Conservation (phyloP, 2,888 invertebrate genomes). For the Drosophila macrospina region DNA sequence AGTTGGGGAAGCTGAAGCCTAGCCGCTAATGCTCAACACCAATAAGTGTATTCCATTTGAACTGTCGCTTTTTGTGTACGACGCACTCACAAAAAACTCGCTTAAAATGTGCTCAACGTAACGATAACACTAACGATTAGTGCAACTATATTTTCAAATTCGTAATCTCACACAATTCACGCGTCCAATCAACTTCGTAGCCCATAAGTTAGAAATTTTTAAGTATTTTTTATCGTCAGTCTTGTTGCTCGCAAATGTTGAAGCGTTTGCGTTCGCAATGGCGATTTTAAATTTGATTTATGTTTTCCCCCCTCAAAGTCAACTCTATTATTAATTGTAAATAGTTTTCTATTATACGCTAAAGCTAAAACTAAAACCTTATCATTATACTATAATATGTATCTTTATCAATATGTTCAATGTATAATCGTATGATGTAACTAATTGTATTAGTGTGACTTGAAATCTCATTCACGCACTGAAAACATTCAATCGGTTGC, state of each 20-base stretch:
- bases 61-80: slow-evolving; percentile 29
- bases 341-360: slow-evolving; percentile 53
- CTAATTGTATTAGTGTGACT: slow-evolving; percentile 70
- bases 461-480: slow-evolving; percentile 68
- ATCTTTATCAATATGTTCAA: slow-evolving; percentile 44
- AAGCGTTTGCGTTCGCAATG: slow-evolving; percentile 56
- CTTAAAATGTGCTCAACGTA: slow-evolving; percentile 40
- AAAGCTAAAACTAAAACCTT: slow-evolving; percentile 4
- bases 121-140: slow-evolving; percentile 14
- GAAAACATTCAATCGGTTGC: slow-evolving; percentile 23
- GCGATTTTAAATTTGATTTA: slow-evolving; percentile 37
- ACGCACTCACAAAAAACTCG: slow-evolving; percentile 27
- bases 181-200: slow-evolving; percentile 58
- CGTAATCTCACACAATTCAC: slow-evolving; percentile 45
- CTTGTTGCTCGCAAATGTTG: slow-evolving; percentile 58
- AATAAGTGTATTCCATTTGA: slow-evolving; percentile 69
- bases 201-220: slow-evolving; percentile 49
- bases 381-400: slow-evolving; percentile 19
- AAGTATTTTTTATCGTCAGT: slow-evolving; percentile 40
- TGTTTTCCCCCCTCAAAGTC: slow-evolving; percentile 33
- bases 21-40: slow-evolving; percentile 20
- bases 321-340: slow-evolving; percentile 57
- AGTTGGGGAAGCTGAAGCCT: slow-evolving; percentile 2
- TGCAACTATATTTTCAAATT: slow-evolving; percentile 27
- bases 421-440: slow-evolving; percentile 48